Evolutionary conservation across 64 coral and sea anemone genomes (phyloP).

Genomic region (Dendrophyllia cribrosa): DNA sequence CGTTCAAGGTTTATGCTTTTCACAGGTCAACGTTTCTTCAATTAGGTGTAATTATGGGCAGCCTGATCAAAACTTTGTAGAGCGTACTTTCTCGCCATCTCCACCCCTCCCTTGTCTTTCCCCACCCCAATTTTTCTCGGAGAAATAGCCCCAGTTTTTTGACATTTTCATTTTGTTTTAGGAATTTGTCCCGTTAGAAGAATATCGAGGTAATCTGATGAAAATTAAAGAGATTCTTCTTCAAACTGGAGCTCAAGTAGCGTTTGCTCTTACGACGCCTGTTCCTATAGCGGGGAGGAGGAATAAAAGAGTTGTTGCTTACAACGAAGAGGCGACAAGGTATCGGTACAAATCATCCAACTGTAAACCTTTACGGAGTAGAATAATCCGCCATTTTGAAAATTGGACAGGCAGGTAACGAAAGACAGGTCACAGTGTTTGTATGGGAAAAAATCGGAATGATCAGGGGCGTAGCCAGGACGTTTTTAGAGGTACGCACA

Average conservation of each 20-base stretch:
- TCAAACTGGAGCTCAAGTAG: slow-evolving; percentile 72
- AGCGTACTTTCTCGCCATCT: no score
- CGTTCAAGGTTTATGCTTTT: no score
- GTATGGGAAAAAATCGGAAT: no score
- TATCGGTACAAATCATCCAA: background rate
- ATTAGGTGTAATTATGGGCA: no score
- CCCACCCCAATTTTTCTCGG: background rate
- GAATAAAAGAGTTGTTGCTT: slow-evolving; percentile 63
- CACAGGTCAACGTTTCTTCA: no score
- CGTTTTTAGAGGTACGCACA: no score
- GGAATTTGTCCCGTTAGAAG: slow-evolving; percentile 87
- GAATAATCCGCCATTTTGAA: no score
- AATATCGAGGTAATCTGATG: slow-evolving; percentile 75
- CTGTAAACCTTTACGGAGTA: background rate
- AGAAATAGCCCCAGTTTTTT: background rate
- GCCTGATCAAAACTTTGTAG: no score
- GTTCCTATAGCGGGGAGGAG: slow-evolving; percentile 36
- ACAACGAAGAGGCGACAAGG: slow-evolving; percentile 73
- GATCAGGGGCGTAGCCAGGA: no score
- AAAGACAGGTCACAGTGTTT: no score
- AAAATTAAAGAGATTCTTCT: slow-evolving; percentile 78
- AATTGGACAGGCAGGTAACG: no score
- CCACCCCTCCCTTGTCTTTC: background rate
- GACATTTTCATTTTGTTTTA: background rate
- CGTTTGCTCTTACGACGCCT: slow-evolving; percentile 85